phyloP scores from a whole-genome alignment of 2,888 invertebrate genomes.

The Zaprionus bogoriensis region DNA sequence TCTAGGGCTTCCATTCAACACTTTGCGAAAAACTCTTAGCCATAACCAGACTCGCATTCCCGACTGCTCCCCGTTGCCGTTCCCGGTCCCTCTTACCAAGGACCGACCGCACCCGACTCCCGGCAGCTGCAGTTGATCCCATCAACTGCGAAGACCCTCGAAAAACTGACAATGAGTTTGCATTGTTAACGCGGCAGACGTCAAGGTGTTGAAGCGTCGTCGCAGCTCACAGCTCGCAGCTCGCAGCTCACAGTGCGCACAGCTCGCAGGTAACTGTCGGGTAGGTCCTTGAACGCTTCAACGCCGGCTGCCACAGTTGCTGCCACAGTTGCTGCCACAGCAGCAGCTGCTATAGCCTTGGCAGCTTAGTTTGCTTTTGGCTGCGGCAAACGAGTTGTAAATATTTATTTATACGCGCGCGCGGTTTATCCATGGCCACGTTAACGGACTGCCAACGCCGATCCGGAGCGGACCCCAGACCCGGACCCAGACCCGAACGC shows the following conservation, averaged over 20 bases:
- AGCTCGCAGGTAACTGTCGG: constrained; percentile 32
- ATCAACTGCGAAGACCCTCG: constrained; percentile 13
- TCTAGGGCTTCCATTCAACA: neutral
- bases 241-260: constrained; percentile 2
- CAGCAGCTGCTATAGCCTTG: constrained; percentile 32
- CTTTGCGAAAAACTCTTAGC: neutral
- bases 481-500: neutral
- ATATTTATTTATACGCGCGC: constrained; percentile 76
- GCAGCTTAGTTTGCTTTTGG: constrained; percentile 68
- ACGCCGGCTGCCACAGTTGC: constrained; percentile 42
- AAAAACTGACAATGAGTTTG: constrained; percentile 75
- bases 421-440: constrained; percentile 66
- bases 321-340: constrained; percentile 30
- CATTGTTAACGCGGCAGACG: constrained; percentile 66
- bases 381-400: constrained; percentile 78
- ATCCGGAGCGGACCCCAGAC: constrained; percentile 6
- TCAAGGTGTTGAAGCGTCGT: constrained; percentile 53
- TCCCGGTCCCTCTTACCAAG: too few species aligned
- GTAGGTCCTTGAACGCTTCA: constrained; percentile 69
- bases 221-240: constrained; percentile 32
- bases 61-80: neutral
- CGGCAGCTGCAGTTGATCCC: constrained; percentile 4
- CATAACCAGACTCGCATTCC: neutral
- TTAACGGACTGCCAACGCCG: constrained; percentile 51
- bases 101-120: neutral